Percentiles rank a stretch among this genome's conserved stretches.
Conservation (phyloP, 1,140 invertebrate species). For the Ptiloglossa arizonensis region DNA sequence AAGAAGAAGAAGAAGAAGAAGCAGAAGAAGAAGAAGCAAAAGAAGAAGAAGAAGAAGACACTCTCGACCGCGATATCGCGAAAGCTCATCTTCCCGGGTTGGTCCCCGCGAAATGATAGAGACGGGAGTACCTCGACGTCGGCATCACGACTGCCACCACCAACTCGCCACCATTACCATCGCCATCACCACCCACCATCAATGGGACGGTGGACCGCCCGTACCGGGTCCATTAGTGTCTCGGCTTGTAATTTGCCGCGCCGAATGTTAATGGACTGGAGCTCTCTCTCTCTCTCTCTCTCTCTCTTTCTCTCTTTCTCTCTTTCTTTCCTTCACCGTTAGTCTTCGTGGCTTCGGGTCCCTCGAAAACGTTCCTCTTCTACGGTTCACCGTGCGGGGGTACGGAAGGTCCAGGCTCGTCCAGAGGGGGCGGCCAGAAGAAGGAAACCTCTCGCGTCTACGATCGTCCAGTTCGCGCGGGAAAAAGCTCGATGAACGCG, state of each 20-base stretch:
- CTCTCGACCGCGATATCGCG: slow-evolving; percentile 32
- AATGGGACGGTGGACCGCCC: slow-evolving; percentile 63
- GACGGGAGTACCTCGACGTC: slow-evolving; percentile 30
- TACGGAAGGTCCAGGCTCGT: no score
- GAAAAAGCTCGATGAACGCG: background rate
- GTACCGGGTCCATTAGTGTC: slow-evolving; percentile 76
- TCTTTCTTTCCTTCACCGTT: background rate
- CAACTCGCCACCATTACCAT: slow-evolving; percentile 20
- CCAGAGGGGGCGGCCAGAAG: no score
- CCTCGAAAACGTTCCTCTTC: no score
- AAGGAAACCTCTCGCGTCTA: no score
- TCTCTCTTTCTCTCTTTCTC: background rate
- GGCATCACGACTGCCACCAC: slow-evolving; percentile 50
- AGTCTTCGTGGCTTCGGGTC: no score
- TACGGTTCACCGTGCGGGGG: no score
- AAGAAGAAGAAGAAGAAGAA: no score
- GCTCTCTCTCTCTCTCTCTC: slow-evolving; percentile 21
- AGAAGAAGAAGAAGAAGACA: no score
- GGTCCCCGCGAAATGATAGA: slow-evolving; percentile 43
- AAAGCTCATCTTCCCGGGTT: slow-evolving; percentile 55
- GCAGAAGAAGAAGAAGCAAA: no score
- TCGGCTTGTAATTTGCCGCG: slow-evolving; percentile 81
- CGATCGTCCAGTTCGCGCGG: no score
- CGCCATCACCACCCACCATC: slow-evolving; percentile 67
- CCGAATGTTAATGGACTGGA: slow-evolving; percentile 81